Conservation (phyloP, 2,113 vertebrate species). For the Peucedramus taeniatus region DNA sequence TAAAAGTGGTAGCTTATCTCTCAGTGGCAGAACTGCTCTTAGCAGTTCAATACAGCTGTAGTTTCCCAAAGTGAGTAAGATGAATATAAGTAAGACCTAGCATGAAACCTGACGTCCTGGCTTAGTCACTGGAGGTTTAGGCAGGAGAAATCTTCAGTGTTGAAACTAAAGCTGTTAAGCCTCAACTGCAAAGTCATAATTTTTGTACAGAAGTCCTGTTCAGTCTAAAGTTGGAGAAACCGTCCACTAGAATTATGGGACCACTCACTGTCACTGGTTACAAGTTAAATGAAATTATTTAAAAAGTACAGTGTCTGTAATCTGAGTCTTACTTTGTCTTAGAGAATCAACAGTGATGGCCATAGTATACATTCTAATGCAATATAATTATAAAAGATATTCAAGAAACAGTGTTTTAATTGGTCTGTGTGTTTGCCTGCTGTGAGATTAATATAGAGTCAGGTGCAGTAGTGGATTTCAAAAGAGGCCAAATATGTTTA, state of each 20-base stretch:
- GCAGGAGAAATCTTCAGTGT: not conserved
- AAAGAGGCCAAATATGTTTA: not conserved
- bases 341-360: not conserved
- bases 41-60: not conserved
- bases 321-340: not conserved
- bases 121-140: not conserved
- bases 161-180: not conserved
- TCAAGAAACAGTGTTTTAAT: not conserved
- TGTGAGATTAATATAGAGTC: not conserved
- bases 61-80: not conserved
- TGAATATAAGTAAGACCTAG: not conserved
- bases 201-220: not conserved
- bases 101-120: not conserved
- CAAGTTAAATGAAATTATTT: not conserved
- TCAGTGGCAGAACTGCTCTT: not conserved
- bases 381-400: not conserved
- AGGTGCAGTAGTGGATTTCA: not conserved
- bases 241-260: not conserved
- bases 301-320: not conserved
- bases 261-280: not conserved
- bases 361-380: not conserved
- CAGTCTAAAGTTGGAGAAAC: not conserved
- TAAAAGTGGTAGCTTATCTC: not conserved
- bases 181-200: not conserved
- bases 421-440: not conserved